Evolutionary conservation across 1,140 invertebrate genomes (phyloP).

Genomic region (Drosophila suzukii): DNA sequence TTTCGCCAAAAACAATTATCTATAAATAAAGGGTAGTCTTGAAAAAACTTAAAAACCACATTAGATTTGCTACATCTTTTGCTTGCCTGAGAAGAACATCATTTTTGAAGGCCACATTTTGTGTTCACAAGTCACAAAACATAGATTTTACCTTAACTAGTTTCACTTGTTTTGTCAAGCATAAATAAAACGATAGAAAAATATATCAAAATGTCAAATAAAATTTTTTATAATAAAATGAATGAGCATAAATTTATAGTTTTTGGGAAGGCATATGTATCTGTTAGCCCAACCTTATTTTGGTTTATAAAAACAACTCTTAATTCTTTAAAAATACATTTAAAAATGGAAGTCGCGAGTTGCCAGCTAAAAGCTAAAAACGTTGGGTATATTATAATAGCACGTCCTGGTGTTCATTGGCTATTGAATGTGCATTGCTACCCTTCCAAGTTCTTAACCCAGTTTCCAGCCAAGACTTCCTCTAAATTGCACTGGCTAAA

Average conservation of each 20-base stretch:
- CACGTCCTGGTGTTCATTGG: constrained; percentile 7
- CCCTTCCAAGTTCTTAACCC: constrained; percentile 1
- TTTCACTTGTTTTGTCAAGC: constrained; percentile 5
- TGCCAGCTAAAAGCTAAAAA: neutral
- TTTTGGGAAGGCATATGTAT: no score
- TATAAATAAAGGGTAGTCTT: neutral
- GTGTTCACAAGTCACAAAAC: neutral
- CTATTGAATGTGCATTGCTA: neutral
- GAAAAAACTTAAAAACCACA: neutral
- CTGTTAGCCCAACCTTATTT: no score
- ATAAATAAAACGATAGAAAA: neutral
- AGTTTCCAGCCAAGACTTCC: neutral
- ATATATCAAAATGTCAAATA: neutral
- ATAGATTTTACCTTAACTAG: constrained; percentile 3
- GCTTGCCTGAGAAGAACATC: neutral
- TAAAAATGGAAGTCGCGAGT: no score
- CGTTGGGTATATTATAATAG: neutral
- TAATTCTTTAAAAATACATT: neutral
- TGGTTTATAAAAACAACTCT: no score
- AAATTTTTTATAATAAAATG: no score
- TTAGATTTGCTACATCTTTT: neutral
- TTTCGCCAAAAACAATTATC: constrained; percentile 29
- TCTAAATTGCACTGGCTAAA: neutral
- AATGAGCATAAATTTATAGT: neutral
- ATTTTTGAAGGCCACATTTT: neutral